A percentile compares a stretch with the other conserved stretches of the same genome.
Conservation (phyloP, 2,888 invertebrate species). For the Trichacis sp. region DNA sequence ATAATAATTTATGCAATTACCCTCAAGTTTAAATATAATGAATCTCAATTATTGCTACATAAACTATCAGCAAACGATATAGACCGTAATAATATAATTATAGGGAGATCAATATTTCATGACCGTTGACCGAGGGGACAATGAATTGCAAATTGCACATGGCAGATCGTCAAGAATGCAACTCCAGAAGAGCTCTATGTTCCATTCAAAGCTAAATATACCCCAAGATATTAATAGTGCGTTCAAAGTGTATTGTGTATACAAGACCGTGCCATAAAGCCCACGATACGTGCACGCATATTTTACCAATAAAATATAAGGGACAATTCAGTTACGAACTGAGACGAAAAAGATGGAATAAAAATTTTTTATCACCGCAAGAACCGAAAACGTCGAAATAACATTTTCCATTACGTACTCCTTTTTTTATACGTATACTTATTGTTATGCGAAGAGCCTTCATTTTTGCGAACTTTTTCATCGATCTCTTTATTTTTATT, state of each 20-base stretch:
- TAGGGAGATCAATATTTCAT: constrained; percentile 19
- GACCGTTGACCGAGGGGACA: constrained; percentile 31
- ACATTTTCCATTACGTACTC: not conserved
- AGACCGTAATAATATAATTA: too few relatives aligned
- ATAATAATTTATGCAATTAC: too few relatives aligned
- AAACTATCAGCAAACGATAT: too few relatives aligned
- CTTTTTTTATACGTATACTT: too few relatives aligned
- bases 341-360: constrained; percentile 23
- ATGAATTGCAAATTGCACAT: constrained; percentile 36
- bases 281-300: constrained; percentile 19
- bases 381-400: not conserved
- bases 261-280: constrained; percentile 23
- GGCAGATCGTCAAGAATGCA: constrained; percentile 48
- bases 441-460: too few relatives aligned
- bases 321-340: constrained; percentile 14
- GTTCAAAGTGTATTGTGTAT: constrained; percentile 26
- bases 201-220: constrained; percentile 66
- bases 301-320: constrained; percentile 21
- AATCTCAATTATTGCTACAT: too few relatives aligned
- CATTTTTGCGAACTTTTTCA: not conserved
- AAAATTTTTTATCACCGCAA: not conserved
- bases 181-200: constrained; percentile 44
- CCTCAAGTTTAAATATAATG: too few relatives aligned
- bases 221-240: constrained; percentile 62
- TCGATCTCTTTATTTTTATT: not conserved